Percentiles rank a stretch among this genome's conserved stretches.
These are phyloP conservation scores for Tetranychus piercei DNA, from an alignment of 2,888 invertebrate genomes.

Conservation along the genomic window DNA sequence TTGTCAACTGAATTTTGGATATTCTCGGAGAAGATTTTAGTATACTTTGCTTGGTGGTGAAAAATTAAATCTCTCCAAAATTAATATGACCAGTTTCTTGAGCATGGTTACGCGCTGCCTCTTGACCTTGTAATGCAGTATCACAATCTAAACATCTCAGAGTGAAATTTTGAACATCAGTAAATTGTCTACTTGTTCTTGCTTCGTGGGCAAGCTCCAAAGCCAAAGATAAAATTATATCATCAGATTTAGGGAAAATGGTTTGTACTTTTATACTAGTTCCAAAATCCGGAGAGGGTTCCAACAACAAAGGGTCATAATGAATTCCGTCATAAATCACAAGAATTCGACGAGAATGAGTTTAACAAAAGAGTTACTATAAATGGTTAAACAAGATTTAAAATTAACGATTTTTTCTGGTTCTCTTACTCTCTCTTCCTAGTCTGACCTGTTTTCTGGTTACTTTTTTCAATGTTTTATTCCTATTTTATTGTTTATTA, in stretches of 20 bases:
- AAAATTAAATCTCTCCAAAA: conserved; percentile 35
- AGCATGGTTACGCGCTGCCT: conserved; percentile 65
- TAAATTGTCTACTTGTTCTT: conserved; percentile 69
- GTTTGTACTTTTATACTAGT: conserved; percentile 44
- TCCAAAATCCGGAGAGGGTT: conserved; percentile 44
- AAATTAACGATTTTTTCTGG: too few relatives aligned
- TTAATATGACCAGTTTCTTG: conserved; percentile 54
- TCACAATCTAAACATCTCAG: conserved; percentile 66
- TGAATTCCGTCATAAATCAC: conserved; percentile 87
- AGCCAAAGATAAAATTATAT: conserved; percentile 54
- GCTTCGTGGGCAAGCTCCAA: conserved; percentile 69
- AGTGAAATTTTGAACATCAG: conserved; percentile 68
- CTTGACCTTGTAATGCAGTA: conserved; percentile 53
- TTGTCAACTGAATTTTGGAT: too few relatives aligned
- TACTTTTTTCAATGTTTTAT: too few relatives aligned
- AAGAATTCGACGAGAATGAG: conserved; percentile 44
- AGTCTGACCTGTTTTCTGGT: too few relatives aligned
- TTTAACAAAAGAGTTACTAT: too few relatives aligned
- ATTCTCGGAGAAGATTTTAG: too few relatives aligned
- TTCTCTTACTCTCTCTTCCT: too few relatives aligned
- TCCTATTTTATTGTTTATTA: too few relatives aligned
- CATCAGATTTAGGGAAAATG: conserved; percentile 56
- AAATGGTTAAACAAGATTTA: too few relatives aligned
- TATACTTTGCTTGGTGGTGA: too few relatives aligned
- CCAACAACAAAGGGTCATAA: conserved; percentile 79